Conservation (phyloP, 2,797 vertebrate species). For the Falco rusticolus region DNA sequence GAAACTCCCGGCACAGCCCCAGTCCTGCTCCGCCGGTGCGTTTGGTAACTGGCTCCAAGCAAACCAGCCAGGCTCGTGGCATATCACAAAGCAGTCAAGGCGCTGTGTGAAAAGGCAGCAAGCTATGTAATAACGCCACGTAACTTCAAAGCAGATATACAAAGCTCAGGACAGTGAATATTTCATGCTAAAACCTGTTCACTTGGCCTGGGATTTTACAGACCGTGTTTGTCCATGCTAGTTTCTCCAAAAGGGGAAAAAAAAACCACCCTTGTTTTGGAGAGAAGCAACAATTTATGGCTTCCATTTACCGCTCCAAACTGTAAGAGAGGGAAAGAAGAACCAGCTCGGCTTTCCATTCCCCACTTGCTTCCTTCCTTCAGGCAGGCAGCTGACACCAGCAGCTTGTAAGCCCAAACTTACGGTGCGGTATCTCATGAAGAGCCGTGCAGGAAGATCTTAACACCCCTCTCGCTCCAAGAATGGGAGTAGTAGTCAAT, state of each 20-base stretch:
- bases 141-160: neutral
- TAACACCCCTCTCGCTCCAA: neutral
- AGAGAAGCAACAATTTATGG: neutral
- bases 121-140: rapidly evolving
- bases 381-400: neutral
- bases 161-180: neutral
- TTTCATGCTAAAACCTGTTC: neutral
- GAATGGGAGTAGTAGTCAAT: neutral
- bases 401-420: neutral
- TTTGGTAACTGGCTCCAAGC: neutral
- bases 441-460: neutral
- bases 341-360: neutral
- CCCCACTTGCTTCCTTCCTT: too few species aligned
- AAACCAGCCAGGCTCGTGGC: rapidly evolving
- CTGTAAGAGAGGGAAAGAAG: neutral
- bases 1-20: neutral
- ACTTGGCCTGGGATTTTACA: neutral
- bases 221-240: neutral
- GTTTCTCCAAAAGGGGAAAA: neutral
- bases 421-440: rapidly evolving
- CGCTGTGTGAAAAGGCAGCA: neutral
- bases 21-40: neutral
- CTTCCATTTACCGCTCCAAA: neutral
- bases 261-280: neutral
- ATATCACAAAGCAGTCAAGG: too few species aligned